These are phyloP conservation scores for Nixonia krombeini DNA, from an alignment of 1,140 invertebrate species.

Conservation along the genomic window DNA sequence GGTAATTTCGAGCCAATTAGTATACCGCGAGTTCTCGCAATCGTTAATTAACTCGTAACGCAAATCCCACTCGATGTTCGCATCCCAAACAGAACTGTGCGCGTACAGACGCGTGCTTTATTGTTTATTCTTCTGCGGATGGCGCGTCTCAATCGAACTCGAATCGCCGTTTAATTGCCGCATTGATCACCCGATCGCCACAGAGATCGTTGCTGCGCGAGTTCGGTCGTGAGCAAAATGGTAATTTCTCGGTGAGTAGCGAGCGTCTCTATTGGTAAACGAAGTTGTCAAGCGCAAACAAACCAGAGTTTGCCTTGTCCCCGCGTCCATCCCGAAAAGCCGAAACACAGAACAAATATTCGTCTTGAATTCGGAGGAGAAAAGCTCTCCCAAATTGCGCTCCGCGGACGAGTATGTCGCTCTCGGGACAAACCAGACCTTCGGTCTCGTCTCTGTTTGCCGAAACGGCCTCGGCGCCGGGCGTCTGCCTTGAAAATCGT, in stretches of 20 bases:
- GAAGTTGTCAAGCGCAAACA: background rate
- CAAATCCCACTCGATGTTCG: too few species aligned
- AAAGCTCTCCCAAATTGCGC: slow-evolving; percentile 19
- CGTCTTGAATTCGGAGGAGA: slow-evolving; percentile 23
- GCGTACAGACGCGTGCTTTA: too few species aligned
- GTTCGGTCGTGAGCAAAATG: too few species aligned
- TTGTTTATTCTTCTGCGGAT: too few species aligned
- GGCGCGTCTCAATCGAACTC: too few species aligned
- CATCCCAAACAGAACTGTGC: too few species aligned
- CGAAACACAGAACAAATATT: slow-evolving; percentile 34
- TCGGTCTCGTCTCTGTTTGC: slow-evolving; percentile 52
- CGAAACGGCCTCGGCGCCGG: slow-evolving; percentile 29
- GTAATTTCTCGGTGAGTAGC: too few species aligned
- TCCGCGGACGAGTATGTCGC: slow-evolving; percentile 34
- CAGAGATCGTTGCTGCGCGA: too few species aligned
- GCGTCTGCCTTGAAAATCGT: slow-evolving; percentile 24
- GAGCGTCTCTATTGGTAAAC: too few species aligned
- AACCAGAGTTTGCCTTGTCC: background rate
- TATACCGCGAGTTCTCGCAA: slow-evolving; percentile 10
- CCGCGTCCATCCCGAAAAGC: slow-evolving; percentile 7
- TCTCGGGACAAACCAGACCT: slow-evolving; percentile 19
- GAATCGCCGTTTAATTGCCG: too few species aligned
- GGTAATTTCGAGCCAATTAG: slow-evolving; percentile 45
- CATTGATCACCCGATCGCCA: too few species aligned
- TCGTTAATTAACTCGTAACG: slow-evolving; percentile 38